Evolutionary conservation across 2,888 invertebrate genomes (phyloP).

Genomic region (Drosophila mulleri): DNA sequence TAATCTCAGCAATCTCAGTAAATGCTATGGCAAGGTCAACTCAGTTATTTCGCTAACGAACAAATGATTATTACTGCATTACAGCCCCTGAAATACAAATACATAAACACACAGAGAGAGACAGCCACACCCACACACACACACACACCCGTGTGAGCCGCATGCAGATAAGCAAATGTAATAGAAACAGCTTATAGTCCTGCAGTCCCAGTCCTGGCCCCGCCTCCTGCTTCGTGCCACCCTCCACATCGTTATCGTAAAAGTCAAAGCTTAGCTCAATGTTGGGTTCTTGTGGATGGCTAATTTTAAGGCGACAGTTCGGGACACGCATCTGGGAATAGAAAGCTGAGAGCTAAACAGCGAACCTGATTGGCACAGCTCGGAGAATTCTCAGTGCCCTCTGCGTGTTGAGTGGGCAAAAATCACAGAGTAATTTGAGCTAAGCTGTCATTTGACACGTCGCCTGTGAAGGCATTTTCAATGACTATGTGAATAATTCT

Average conservation of each 20-base stretch:
- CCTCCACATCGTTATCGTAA: conserved; percentile 72
- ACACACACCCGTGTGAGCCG: conserved; percentile 37
- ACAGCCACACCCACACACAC: conserved; percentile 8
- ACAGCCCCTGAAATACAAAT: conserved; percentile 30
- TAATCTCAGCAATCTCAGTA: conserved; percentile 73
- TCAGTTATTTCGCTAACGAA: conserved; percentile 71
- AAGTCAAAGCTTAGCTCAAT: conserved; percentile 69
- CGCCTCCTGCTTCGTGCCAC: conserved; percentile 2
- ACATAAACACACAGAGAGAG: conserved; percentile 1
- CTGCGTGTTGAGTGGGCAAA: background rate
- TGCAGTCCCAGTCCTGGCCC: conserved; percentile 2
- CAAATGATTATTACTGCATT: conserved; percentile 80
- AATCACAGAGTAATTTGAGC: background rate
- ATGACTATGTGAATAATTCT: background rate
- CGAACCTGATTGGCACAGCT: conserved; percentile 13
- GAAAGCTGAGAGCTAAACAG: conserved; percentile 16
- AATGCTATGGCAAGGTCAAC: conserved; percentile 68
- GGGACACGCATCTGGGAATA: conserved; percentile 32
- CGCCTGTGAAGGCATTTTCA: background rate
- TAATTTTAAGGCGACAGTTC: conserved; percentile 63
- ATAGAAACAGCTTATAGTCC: conserved; percentile 69
- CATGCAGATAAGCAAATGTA: conserved; percentile 78
- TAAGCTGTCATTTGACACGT: conserved; percentile 1
- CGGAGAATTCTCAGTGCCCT: background rate
- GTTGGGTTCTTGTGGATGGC: conserved; percentile 56